Conservation (phyloP, 1,140 invertebrate genomes). For the Rhynchophorus ferrugineus region DNA sequence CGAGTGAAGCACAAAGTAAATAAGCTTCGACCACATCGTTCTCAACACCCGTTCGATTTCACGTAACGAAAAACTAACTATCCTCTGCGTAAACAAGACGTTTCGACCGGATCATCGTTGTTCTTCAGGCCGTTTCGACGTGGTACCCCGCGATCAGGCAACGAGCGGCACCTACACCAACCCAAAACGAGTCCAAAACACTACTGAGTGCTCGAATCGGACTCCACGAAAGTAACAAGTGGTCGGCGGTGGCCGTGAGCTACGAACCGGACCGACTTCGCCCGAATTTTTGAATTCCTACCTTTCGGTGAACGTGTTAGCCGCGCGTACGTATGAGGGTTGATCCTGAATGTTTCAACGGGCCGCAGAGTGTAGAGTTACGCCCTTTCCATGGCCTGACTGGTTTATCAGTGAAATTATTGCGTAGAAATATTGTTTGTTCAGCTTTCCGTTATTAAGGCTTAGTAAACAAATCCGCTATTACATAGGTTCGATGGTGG, state of each 20-base stretch:
- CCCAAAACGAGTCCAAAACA: not conserved
- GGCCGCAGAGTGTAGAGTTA: no score
- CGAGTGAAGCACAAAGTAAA: not conserved
- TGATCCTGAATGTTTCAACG: no score
- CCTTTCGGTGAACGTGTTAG: no score
- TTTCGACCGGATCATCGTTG: not conserved
- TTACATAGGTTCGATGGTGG: no score
- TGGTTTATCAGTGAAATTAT: no score
- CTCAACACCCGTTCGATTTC: not conserved
- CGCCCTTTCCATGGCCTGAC: no score
- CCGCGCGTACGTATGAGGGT: no score
- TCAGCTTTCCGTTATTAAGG: no score
- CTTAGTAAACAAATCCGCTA: no score
- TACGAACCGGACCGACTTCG: not conserved
- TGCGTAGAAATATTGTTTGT: no score
- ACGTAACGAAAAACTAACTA: not conserved
- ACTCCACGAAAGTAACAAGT: not conserved
- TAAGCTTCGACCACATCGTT: not conserved
- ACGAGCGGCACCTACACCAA: not conserved
- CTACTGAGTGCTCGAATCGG: not conserved
- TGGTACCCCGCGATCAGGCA: not conserved
- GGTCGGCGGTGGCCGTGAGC: not conserved
- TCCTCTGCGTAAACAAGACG: not conserved
- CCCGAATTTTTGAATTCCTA: not conserved
- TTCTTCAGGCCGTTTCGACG: not conserved